Conservation (phyloP, 2,113 vertebrate genomes). For the Abramis brama region DNA sequence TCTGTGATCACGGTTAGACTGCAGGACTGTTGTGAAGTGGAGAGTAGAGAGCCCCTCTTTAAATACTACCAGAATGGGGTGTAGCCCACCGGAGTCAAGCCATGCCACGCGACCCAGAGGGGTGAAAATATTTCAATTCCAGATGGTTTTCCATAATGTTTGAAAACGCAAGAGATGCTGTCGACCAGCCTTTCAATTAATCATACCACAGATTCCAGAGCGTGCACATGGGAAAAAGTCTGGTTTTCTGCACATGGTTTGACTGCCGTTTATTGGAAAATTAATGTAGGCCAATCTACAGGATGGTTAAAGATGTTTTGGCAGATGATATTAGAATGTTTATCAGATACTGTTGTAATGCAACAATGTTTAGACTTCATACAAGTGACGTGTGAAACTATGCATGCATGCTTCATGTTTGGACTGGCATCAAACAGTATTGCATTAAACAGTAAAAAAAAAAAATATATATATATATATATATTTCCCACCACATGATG, state of each 20-base stretch:
- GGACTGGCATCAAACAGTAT: not conserved
- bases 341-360: not conserved
- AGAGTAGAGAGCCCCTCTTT: constrained; percentile 56
- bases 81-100: constrained; percentile 64
- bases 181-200: constrained; percentile 47
- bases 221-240: constrained; percentile 30
- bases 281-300: not conserved
- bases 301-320: not conserved
- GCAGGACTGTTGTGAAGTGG: constrained; percentile 51
- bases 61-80: constrained; percentile 67
- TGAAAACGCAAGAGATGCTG: constrained; percentile 35
- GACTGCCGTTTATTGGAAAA: constrained; percentile 5
- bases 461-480: too few relatives aligned
- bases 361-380: not conserved
- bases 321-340: not conserved
- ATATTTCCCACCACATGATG: constrained; percentile 8
- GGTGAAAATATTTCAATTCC: constrained; percentile 65
- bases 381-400: not conserved
- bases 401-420: not conserved
- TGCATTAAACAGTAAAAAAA: not conserved
- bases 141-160: constrained; percentile 62
- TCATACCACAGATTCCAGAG: constrained; percentile 48
- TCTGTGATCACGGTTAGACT: constrained; percentile 39
- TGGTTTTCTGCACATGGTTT: constrained; percentile 36
- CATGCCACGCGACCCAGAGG: constrained; percentile 60